A percentile compares a stretch with the other conserved stretches of the same genome.
phyloP scores from a whole-genome alignment of 2,797 vertebrate species.

The Bradypus variegatus region DNA sequence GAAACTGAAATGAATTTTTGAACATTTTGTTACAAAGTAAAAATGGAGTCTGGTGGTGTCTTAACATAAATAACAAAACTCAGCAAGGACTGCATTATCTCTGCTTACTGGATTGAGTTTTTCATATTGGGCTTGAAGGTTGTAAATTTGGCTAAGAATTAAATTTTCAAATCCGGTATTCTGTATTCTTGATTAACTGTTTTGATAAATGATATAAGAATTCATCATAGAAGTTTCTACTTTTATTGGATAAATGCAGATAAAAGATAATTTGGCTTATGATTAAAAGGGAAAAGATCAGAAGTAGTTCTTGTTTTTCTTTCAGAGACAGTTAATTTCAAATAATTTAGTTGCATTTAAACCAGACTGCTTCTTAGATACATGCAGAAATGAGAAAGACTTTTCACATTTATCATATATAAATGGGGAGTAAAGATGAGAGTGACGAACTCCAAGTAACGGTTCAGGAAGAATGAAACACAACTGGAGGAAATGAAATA shows the following conservation, averaged over 20 bases:
- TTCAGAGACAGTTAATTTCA: background rate
- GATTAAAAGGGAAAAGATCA: background rate
- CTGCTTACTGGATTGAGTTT: background rate
- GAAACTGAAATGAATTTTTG: conserved; percentile 24
- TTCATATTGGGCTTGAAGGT: conserved; percentile 4
- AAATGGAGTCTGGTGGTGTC: conserved; percentile 4
- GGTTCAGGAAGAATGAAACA: background rate
- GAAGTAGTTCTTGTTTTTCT: background rate
- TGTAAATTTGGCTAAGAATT: conserved; percentile 18
- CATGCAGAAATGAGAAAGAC: background rate
- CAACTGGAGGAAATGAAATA: background rate
- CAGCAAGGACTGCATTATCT: conserved; percentile 9
- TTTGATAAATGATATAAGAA: conserved; percentile 33
- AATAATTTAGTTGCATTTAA: background rate
- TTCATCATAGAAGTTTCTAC: conserved; percentile 18
- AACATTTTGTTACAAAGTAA: conserved; percentile 21
- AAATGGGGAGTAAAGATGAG: background rate
- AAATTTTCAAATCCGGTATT: conserved; percentile 25
- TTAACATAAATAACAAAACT: conserved; percentile 9
- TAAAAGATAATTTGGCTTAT: conserved; percentile 20
- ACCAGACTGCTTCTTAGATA: background rate
- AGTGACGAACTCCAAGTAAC: background rate
- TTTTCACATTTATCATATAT: background rate
- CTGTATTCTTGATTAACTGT: conserved; percentile 26
- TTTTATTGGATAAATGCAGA: background rate